Evolutionary conservation across 2,888 invertebrate genomes (phyloP), one percentile per base, ranked within the genome.

Genomic region (Acleris sparsana): DNA sequence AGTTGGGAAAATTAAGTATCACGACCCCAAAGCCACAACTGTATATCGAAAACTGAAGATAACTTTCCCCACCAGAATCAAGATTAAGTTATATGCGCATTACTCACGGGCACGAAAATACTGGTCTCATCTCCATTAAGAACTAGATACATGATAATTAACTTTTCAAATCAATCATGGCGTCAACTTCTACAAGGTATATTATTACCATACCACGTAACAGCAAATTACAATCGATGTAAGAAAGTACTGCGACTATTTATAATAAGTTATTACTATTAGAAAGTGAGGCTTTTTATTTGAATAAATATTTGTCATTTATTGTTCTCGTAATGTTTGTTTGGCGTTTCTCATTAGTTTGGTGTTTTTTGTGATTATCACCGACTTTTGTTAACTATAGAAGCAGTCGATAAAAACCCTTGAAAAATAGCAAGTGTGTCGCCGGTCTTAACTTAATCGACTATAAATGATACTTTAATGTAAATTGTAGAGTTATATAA

Each of bases 41-140:
- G 7, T 29, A 29, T 11, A 62, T 39, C 20, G 16, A 18, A 16
- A 39, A 39, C 18, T 13, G 53, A 53, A 53, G 6, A 39, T 43
- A 43, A 77, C 78, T 79, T 80, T 80, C 79, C 63, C 77, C 69
- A 67, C 64, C 67, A 70, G 70, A 64, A 70, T 61, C 69, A 69
- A 74, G 73, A 72, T 68, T 62, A 53, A 33, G 62, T 48, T 64
- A 67, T 59, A 64, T 67, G 29, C 58, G 48, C 44, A 68, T 68
- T 68, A 61, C 33, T 67, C 53, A 62, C 64, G 62, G 62, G 61
- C 39, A 18, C 48, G 18, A 11, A 16, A 70, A 69, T 66, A 64
- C 63, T 61, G 61, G 64, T 70, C 66, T 69, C 70, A 66, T 63
- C 62, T 56, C 62, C 63, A 70, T 67, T 53, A 43, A 43, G 43